Conservation (phyloP, 2,113 vertebrate species). For the Okapia johnstoni region DNA sequence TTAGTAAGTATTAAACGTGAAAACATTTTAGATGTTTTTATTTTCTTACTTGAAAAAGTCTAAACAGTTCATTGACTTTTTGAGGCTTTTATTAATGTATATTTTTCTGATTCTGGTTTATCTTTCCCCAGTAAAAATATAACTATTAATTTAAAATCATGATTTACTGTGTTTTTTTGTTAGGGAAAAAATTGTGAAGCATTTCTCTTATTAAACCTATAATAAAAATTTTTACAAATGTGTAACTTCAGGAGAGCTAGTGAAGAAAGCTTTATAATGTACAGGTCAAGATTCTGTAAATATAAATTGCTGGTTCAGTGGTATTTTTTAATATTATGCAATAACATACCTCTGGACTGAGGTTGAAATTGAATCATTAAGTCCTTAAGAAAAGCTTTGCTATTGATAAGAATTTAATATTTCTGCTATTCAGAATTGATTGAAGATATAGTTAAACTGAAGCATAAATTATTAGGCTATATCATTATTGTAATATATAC, state of each 20-base stretch:
- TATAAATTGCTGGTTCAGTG: background rate
- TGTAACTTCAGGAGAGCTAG: background rate
- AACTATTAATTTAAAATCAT: background rate
- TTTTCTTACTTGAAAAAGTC: background rate
- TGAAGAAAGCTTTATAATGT: background rate
- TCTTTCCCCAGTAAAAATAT: background rate
- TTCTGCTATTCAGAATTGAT: background rate
- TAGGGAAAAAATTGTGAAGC: background rate
- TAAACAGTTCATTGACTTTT: background rate
- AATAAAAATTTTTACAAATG: background rate
- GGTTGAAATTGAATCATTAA: background rate
- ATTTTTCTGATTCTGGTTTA: background rate
- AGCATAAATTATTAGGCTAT: background rate
- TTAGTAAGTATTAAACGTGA: conserved; percentile 1
- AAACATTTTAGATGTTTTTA: conserved; percentile 3
- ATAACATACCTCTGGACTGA: background rate
- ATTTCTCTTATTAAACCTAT: background rate
- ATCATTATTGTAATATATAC: background rate
- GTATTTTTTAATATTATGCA: background rate
- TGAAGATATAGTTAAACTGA: background rate
- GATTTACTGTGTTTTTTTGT: background rate
- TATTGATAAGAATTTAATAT: background rate
- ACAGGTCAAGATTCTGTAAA: background rate
- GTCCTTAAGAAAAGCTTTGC: background rate
- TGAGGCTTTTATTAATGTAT: background rate